Evolutionary conservation across 2,888 invertebrate species (phyloP).

Genomic region (Hirudinaria manillensis): DNA sequence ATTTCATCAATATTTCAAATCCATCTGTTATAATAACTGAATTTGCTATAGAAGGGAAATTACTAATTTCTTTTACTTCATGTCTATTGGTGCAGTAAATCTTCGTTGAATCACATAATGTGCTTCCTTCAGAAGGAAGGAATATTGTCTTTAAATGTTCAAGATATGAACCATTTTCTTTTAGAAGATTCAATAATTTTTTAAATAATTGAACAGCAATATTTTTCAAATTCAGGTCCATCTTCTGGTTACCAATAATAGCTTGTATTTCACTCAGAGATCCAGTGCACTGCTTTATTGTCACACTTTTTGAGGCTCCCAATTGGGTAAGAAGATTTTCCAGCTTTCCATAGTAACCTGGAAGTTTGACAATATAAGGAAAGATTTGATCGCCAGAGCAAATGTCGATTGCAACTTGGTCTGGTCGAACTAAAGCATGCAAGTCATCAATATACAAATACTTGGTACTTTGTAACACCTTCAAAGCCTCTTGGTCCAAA

Average conservation of each 20-base stretch:
- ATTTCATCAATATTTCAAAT: not conserved
- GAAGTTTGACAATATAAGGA: conserved; percentile 14
- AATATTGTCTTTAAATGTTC: not conserved
- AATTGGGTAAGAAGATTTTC: not conserved
- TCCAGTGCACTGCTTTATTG: not conserved
- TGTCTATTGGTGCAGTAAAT: not conserved
- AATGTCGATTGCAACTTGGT: conserved; percentile 13
- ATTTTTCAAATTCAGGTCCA: not conserved
- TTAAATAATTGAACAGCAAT: not conserved
- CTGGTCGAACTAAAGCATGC: not conserved
- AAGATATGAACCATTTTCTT: not conserved
- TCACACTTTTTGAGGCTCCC: not conserved
- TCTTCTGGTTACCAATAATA: not conserved
- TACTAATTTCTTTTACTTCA: not conserved
- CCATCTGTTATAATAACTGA: not conserved
- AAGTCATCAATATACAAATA: not conserved
- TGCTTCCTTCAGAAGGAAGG: not conserved
- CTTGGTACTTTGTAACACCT: not conserved
- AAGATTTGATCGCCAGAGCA: not conserved
- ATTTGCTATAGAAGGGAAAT: not conserved
- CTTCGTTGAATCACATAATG: not conserved
- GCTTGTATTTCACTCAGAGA: not conserved
- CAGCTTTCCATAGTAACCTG: not conserved
- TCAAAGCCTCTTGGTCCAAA: not conserved
- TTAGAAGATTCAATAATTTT: not conserved